These are phyloP conservation scores for Verasper variegatus DNA, from an alignment of 2,113 vertebrate genomes.

Conservation along the genomic window DNA sequence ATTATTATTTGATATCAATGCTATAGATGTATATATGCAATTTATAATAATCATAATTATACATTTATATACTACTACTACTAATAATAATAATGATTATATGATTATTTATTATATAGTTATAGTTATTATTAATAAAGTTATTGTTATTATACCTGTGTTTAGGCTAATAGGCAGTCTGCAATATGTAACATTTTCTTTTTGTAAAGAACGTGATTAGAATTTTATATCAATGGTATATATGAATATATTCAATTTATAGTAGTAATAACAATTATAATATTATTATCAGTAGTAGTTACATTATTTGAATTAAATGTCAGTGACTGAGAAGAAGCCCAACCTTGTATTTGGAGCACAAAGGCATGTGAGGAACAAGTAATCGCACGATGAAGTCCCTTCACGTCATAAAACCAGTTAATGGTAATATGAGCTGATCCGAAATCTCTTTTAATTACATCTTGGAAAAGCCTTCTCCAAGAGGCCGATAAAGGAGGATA, in stretches of 20 bases:
- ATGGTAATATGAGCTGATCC: slow-evolving; percentile 27
- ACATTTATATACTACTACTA: too few species aligned
- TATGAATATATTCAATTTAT: background rate
- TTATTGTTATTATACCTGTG: too few species aligned
- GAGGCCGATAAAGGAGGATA: slow-evolving; percentile 10
- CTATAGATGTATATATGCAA: too few species aligned
- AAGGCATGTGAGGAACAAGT: slow-evolving; percentile 9
- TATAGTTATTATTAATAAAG: too few species aligned
- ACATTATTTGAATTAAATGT: background rate
- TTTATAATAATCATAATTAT: too few species aligned
- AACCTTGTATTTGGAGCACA: background rate
- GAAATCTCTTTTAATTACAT: slow-evolving; percentile 40
- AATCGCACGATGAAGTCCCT: slow-evolving; percentile 10
- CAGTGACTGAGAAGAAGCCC: background rate
- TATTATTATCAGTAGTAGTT: background rate
- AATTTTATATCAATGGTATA: too few species aligned
- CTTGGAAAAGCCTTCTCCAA: slow-evolving; percentile 40
- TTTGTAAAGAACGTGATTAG: background rate
- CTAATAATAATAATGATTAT: too few species aligned
- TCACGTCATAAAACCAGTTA: slow-evolving; percentile 17
- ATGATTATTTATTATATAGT: too few species aligned
- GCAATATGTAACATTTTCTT: background rate
- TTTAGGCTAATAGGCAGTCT: background rate
- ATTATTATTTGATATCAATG: too few species aligned
- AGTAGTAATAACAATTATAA: background rate